Evolutionary conservation across 1,140 invertebrate genomes (phyloP), one percentile per base, ranked within the genome.

Genomic region (Neelides sp.): DNA sequence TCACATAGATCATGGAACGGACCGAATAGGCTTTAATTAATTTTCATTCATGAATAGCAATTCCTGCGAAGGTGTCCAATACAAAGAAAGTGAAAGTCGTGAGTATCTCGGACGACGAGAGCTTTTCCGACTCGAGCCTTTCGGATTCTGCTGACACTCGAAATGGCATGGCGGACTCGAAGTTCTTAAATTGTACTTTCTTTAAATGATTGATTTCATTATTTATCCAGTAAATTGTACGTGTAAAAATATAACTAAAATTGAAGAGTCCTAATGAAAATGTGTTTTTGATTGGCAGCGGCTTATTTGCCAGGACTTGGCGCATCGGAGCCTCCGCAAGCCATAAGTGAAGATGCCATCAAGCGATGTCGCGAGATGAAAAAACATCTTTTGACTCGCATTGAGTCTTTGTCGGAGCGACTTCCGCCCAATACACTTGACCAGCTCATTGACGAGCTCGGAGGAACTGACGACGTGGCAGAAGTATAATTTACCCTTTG

Each of bases 351-450:
- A 58, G 82, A 85, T 55, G 83, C 83, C 4, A 85, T 89, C 41
- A 85, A 91, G 62, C 76, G 80, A 17, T 87, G 86, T 0, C 87
- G 84, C 66, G 75, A 73, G 56, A 94, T 98, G 84, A 95, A 96
- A 69, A 82, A 90, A 57, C 83, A 95, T 57, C 70, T 99, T 22
- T 66, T 98, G 40, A 71, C 75, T 0, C 79, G 83, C 64, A 83
- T 99, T 30, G 92, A 98, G 64, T 70, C 74, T 37, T 70, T 99
- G 1, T 93, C 93, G 15, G 78, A 87, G 2, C 76, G 77, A 32
- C 70, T 99, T 49, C 96, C 96, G 5, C 83, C 92, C n/a, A 99
- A 99, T 68, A 96, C 94, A 0, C 71, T 99, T 8, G 96, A 99
- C 74, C 91, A 98, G 65, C 72, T 99, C 0, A 98, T 99, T 59